phyloP scores from a whole-genome alignment of 2,888 invertebrate species.

The Thysanoteuthis rhombus region DNA sequence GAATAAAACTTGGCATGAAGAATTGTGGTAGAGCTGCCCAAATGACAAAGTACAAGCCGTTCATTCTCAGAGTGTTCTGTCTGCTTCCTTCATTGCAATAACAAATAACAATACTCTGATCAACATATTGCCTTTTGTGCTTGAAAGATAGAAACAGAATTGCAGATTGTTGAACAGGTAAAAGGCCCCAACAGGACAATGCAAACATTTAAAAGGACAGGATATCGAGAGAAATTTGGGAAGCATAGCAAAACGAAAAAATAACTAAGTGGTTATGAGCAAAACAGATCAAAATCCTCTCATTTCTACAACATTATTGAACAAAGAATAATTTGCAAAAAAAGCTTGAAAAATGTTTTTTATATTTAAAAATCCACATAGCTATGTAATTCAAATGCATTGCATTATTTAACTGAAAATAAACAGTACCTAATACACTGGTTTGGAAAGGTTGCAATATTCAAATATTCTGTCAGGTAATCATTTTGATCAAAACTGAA shows the following conservation, averaged over 20 bases:
- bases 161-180: neutral
- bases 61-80: neutral
- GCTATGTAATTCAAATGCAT: neutral
- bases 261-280: neutral
- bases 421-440: neutral
- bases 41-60: slow-evolving; percentile 12
- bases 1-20: neutral
- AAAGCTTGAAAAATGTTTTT: neutral
- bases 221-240: neutral
- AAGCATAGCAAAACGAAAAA: neutral
- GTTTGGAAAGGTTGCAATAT: neutral
- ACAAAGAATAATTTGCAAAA: neutral
- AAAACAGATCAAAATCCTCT: neutral
- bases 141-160: slow-evolving; percentile 12
- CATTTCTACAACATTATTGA: neutral
- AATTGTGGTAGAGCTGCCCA: neutral
- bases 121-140: slow-evolving; percentile 12
- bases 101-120: slow-evolving; percentile 12
- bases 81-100: slow-evolving; percentile 12
- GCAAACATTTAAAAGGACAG: neutral
- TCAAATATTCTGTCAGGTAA: neutral
- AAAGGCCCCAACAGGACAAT: neutral
- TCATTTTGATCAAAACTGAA: neutral
- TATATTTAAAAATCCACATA: neutral
- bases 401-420: neutral